Evolutionary conservation across 2,888 invertebrate genomes (phyloP).

Genomic region (Macropis europaea): DNA sequence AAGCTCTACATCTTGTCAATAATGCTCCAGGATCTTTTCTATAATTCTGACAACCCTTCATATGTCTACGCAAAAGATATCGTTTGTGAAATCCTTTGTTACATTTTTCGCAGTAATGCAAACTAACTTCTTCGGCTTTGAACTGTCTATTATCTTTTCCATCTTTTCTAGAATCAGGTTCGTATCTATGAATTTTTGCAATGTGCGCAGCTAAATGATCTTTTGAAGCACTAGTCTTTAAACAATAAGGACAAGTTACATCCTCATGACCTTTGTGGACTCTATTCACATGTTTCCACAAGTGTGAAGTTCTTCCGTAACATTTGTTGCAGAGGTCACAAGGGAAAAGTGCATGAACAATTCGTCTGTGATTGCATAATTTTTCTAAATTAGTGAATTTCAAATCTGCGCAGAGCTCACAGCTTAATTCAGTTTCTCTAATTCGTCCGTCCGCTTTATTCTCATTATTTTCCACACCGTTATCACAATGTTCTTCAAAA

Average conservation of each 20-base stretch:
- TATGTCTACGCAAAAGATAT: slow-evolving; percentile 82
- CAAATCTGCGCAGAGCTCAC: slow-evolving; percentile 73
- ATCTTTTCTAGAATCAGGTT: slow-evolving; percentile 73
- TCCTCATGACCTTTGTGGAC: slow-evolving; percentile 83
- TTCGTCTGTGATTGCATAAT: slow-evolving; percentile 81
- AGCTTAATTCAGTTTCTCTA: slow-evolving; percentile 62
- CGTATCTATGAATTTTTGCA: slow-evolving; percentile 81
- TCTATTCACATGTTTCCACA: slow-evolving; percentile 84
- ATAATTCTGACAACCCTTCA: slow-evolving; percentile 82
- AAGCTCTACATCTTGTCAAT: slow-evolving; percentile 82
- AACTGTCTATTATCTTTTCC: slow-evolving; percentile 73
- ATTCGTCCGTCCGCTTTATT: slow-evolving; percentile 32
- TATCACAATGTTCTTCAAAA: slow-evolving; percentile 65
- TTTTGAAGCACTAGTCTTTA: slow-evolving; percentile 83
- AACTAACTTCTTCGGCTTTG: slow-evolving; percentile 80
- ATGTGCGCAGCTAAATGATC: slow-evolving; percentile 83
- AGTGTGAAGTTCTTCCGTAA: slow-evolving; percentile 83
- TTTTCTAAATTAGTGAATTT: slow-evolving; percentile 81
- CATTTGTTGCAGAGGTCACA: slow-evolving; percentile 84
- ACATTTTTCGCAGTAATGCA: slow-evolving; percentile 82
- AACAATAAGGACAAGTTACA: slow-evolving; percentile 82
- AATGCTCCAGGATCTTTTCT: slow-evolving; percentile 80
- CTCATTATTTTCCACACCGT: slow-evolving; percentile 52
- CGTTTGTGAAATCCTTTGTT: slow-evolving; percentile 82
- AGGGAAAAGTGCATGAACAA: slow-evolving; percentile 82